phyloP scores from a whole-genome alignment of 35 echinoderm and acorn worm genomes.

The Ophiothrix spiculata region DNA sequence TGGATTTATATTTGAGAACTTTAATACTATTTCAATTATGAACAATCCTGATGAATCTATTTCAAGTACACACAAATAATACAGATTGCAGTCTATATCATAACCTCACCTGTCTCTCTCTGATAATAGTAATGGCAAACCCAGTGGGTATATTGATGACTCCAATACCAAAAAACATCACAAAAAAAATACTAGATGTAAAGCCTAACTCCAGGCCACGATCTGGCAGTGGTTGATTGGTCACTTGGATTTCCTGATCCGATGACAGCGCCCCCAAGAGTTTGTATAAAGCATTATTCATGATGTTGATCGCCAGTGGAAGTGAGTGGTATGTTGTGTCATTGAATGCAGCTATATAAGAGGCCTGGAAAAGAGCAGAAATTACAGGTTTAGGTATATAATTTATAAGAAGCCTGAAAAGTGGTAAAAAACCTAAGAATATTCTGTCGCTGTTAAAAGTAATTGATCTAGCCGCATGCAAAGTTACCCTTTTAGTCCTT shows the following conservation, averaged over 20 bases:
- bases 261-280: not conserved
- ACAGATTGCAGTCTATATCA: no score
- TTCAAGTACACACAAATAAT: no score
- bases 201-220: not conserved
- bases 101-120: constrained; percentile 75
- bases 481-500: no score
- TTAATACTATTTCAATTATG: no score
- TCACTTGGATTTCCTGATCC: constrained; percentile 29
- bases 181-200: constrained; percentile 44
- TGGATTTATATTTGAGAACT: no score
- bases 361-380: no score
- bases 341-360: constrained; percentile 50
- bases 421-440: no score
- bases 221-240: constrained; percentile 48
- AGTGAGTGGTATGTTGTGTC: constrained; percentile 62
- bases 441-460: no score
- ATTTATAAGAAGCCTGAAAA: no score
- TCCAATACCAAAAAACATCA: constrained; percentile 39
- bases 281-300: constrained; percentile 34
- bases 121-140: constrained; percentile 48
- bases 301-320: constrained; percentile 38
- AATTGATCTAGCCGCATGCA: no score
- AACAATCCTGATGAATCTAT: no score
- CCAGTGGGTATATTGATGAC: not conserved
- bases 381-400: no score